phyloP scores from a whole-genome alignment of 2,113 vertebrate species.

The Eurystomus gularis region DNA sequence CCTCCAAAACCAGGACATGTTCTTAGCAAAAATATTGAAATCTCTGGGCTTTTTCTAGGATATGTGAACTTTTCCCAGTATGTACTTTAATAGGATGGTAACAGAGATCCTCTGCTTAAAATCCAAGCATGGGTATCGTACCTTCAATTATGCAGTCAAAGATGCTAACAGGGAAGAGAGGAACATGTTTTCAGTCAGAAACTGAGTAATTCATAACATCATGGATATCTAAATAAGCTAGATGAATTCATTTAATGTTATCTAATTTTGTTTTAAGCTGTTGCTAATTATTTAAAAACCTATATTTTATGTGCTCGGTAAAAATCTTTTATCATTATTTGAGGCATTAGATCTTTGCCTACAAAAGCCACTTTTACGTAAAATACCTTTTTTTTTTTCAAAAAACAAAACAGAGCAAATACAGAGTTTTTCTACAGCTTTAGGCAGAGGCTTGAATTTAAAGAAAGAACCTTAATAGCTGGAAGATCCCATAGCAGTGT shows the following conservation, averaged over 20 bases:
- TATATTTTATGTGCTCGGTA: neutral
- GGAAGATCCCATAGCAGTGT: neutral
- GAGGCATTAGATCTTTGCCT: too few species aligned
- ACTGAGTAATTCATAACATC: neutral
- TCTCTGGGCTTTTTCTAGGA: neutral
- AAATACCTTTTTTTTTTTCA: neutral
- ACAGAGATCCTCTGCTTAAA: fast-evolving
- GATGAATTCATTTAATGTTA: neutral
- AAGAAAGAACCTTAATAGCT: neutral
- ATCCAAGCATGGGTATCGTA: neutral
- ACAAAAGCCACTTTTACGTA: neutral
- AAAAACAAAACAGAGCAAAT: neutral
- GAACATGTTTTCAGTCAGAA: neutral
- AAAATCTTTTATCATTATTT: neutral
- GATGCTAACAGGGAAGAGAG: neutral
- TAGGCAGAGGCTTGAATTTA: neutral
- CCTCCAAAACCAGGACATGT: neutral
- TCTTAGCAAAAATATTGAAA: neutral
- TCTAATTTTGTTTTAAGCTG: neutral
- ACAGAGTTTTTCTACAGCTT: neutral
- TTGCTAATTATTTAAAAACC: neutral
- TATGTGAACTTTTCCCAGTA: neutral
- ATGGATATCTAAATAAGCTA: neutral
- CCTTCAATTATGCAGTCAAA: neutral
- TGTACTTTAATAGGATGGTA: neutral